phyloP scores from a whole-genome alignment of 1,140 invertebrate genomes.

The Brachionus asplanchnoidis region DNA sequence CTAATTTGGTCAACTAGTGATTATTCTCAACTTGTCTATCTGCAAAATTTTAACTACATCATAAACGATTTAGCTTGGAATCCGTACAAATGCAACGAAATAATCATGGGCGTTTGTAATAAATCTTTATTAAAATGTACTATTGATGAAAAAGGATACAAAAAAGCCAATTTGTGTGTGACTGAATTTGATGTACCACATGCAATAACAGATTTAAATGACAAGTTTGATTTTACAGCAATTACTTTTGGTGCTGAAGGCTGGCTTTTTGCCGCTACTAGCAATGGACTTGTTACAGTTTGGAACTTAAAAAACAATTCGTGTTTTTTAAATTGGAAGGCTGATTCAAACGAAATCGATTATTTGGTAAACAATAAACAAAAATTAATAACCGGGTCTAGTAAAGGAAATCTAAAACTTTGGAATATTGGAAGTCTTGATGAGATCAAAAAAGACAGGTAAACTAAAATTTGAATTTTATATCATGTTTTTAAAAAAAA shows the following conservation, averaged over 20 bases:
- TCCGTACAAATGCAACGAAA: conserved; percentile 53
- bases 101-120: conserved; percentile 50
- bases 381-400: conserved; percentile 30
- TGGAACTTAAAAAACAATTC: conserved; percentile 54
- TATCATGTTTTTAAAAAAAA: neutral
- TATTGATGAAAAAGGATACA: conserved; percentile 50
- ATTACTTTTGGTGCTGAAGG: conserved; percentile 52
- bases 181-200: conserved; percentile 52
- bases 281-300: conserved; percentile 51
- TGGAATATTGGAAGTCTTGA: conserved; percentile 32
- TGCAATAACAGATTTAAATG: neutral
- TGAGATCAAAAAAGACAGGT: neutral
- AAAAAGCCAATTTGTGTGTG: conserved; percentile 49
- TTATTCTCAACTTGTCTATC: conserved; percentile 48
- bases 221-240: conserved; percentile 49
- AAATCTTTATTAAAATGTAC: conserved; percentile 53
- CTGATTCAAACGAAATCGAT: conserved; percentile 54
- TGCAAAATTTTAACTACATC: conserved; percentile 47
- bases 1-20: conserved; percentile 51
- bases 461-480: neutral
- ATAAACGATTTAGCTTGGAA: conserved; percentile 52
- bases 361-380: conserved; percentile 28
- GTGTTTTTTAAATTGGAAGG: conserved; percentile 56
- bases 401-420: conserved; percentile 19
- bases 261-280: conserved; percentile 50